These are phyloP conservation scores for Periparus ater DNA, from an alignment of 2,797 vertebrate species.

Conservation along the genomic window DNA sequence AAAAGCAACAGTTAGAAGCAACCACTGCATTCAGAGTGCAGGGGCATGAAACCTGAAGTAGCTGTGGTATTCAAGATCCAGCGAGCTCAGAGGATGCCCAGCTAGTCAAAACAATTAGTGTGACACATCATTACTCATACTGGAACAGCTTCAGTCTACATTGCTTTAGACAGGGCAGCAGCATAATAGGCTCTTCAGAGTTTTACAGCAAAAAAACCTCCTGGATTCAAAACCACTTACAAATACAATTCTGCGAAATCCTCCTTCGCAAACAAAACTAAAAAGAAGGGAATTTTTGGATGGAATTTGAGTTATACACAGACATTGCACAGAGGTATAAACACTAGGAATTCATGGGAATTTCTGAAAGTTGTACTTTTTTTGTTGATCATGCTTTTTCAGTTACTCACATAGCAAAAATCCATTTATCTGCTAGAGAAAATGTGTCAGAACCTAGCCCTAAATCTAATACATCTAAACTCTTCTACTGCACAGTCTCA, in stretches of 20 bases:
- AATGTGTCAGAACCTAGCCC: neutral
- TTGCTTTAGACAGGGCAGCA: slow-evolving; percentile 22
- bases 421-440: neutral
- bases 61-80: slow-evolving; percentile 11
- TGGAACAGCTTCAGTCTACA: slow-evolving; percentile 27
- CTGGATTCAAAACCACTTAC: neutral
- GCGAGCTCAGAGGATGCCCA: slow-evolving; percentile 39
- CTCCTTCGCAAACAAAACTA: neutral
- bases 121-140: slow-evolving; percentile 59
- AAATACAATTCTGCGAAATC: neutral
- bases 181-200: slow-evolving; percentile 22
- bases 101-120: slow-evolving; percentile 55
- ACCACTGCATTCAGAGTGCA: neutral
- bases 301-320: neutral
- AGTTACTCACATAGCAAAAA: neutral
- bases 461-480: neutral
- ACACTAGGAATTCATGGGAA: neutral
- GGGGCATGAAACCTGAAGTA: neutral
- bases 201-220: neutral
- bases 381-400: neutral
- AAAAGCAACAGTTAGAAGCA: slow-evolving; percentile 1
- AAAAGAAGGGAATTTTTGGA: neutral
- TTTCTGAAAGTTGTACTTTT: neutral
- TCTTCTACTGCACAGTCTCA: neutral
- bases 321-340: neutral